Conservation (phyloP, 2,888 invertebrate species). For the Eupithecia abbreviata region DNA sequence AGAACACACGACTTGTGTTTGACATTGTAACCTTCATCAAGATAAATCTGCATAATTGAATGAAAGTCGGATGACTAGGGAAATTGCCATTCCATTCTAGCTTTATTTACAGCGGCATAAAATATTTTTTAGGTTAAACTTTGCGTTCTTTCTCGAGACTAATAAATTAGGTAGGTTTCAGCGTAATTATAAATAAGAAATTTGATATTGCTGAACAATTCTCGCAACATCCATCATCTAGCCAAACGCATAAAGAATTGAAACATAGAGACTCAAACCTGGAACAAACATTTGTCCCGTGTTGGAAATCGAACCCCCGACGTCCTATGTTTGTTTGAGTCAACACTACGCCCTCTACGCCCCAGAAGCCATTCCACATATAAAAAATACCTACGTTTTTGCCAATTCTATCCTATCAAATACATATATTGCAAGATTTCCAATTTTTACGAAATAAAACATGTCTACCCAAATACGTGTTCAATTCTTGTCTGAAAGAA, state of each 20-base stretch:
- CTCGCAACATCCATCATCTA: not conserved
- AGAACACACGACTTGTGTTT: slow-evolving; percentile 32
- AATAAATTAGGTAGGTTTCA: not conserved
- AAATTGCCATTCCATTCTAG: slow-evolving; percentile 16
- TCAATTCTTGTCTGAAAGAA: not conserved
- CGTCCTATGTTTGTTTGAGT: not conserved
- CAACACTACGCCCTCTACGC: not conserved
- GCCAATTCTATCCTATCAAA: not conserved
- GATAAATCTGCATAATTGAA: slow-evolving; percentile 37
- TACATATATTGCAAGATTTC: not conserved
- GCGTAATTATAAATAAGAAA: not conserved
- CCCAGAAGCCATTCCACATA: not conserved
- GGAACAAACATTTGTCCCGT: not conserved
- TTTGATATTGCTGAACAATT: not conserved
- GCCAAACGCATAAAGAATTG: not conserved
- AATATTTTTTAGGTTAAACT: not conserved
- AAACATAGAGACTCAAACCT: too few relatives aligned
- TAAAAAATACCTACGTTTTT: not conserved
- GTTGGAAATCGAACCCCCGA: not conserved
- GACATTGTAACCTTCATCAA: slow-evolving; percentile 42
- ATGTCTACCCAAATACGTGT: not conserved
- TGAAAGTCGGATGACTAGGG: slow-evolving; percentile 29
- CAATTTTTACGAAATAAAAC: not conserved
- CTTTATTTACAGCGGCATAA: not conserved
- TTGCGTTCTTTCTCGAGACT: not conserved